Base-by-base conservation (phyloP, 2,113 vertebrate genomes). In the Solea solea region DNA sequence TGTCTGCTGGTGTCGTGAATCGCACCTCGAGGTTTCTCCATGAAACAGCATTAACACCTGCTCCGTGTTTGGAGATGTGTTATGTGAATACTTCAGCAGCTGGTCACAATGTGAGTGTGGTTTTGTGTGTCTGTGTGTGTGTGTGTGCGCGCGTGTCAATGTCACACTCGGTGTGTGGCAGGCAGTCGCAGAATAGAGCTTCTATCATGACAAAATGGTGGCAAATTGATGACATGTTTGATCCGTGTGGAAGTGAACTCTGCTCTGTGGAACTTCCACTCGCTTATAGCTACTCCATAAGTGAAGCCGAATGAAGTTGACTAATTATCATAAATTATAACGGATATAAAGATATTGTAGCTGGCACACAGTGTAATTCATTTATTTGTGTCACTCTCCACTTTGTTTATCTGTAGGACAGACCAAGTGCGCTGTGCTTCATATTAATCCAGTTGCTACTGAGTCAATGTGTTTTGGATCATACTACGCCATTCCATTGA, bases 51-150 rank as follows among this genome's bases (percentile, higher is more conserved):
- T 12, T 42, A 55, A 67, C 83, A 83, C 78, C 78, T 82, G 83
- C 66, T 75, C 61, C 21, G 44, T 55, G 66, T 82, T 77, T 62
- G 60, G 67, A 74, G 57, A 63, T 68, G 41, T 60, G 72, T 12
- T 56, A 48, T 15, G 40, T 90, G 74, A 80, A 87, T 81, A 85
- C 80, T 86, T 86, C 4, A 83, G 70, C 89, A 86, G 45, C 52
- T 64, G 66, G 58, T 64, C 5, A 6, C 34, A 34, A 34, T 34
- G 34, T 6, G 39, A 13, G 55, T 58, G 60, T 59, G 21, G 40
- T 25, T 9, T 15, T 49, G 62, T 42, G 69, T 48, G 41, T 58
- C 55, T 65, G 9, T 56, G 53, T 67, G 65, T 44, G 45, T 63
- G 49, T 44, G 42, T 7, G 72, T 74, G 58, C 70, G n/a, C 3